phyloP scores from a whole-genome alignment of 2,113 vertebrate species.

The Chitala chitala region DNA sequence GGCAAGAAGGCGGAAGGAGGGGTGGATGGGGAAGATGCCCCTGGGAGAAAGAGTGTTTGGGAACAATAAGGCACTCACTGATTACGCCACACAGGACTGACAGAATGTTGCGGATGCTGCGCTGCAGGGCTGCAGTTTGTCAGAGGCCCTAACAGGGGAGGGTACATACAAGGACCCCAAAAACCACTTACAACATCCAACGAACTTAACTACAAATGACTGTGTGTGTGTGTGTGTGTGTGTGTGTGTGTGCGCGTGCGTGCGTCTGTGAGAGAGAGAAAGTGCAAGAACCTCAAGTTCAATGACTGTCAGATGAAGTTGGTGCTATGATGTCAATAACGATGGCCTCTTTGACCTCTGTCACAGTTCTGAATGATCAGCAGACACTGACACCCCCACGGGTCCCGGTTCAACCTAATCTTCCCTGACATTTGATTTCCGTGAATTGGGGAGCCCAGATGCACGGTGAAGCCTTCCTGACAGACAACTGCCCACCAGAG shows the following conservation, averaged over 20 bases:
- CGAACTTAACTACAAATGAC: constrained; percentile 20
- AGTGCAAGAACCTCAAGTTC: background rate
- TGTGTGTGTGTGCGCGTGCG: too few relatives aligned
- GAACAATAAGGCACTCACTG: background rate
- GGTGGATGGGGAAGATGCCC: constrained; percentile 80
- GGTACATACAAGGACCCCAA: background rate
- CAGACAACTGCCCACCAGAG: background rate
- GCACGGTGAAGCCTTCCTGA: constrained; percentile 32
- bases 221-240: too few relatives aligned
- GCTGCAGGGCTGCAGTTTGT: background rate
- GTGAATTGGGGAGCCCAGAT: constrained; percentile 19
- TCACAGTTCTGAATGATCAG: constrained; percentile 30
- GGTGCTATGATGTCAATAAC: constrained; percentile 12
- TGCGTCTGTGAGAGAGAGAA: background rate
- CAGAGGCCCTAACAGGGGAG: background rate
- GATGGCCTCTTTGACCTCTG: constrained; percentile 31
- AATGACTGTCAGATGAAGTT: constrained; percentile 26
- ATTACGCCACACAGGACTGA: background rate
- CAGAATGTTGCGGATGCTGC: background rate
- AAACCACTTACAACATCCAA: background rate
- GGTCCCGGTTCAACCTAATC: constrained; percentile 45
- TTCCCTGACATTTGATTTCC: constrained; percentile 48
- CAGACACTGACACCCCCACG: constrained; percentile 40
- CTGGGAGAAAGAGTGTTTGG: constrained; percentile 49
- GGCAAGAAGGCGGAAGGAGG: constrained; percentile 86